A percentile compares a stretch with the other conserved stretches of the same genome.
Evolutionary conservation across 2,797 vertebrate genomes (phyloP).

Genomic region (Orientallactaga sibirica): DNA sequence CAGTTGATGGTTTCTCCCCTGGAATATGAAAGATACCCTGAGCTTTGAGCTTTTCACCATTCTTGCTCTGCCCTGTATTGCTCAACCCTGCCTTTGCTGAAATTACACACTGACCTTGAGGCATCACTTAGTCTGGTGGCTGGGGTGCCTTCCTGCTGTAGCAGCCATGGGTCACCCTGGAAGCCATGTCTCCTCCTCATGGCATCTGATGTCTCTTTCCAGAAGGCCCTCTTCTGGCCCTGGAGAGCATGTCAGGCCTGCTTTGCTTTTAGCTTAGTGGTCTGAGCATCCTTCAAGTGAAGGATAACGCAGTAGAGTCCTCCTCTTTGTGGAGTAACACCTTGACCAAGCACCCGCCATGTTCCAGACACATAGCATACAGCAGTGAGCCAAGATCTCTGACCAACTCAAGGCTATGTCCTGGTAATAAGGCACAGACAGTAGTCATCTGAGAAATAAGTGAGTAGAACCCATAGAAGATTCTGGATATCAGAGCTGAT

Average conservation of each 20-base stretch:
- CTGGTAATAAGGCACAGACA: not conserved
- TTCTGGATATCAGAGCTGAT: not conserved
- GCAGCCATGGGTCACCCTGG: no score
- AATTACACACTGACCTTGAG: not conserved
- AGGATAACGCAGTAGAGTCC: no score
- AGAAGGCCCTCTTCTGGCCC: not conserved
- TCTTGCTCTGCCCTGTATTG: not conserved
- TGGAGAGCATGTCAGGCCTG: accelerated
- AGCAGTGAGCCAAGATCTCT: not conserved
- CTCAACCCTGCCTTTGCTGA: not conserved
- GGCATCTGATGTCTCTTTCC: not conserved
- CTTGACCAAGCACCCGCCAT: not conserved
- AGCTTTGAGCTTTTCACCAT: no score
- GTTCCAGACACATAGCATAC: no score
- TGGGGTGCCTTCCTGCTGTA: no score
- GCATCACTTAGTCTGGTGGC: accelerated
- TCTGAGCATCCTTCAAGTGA: not conserved
- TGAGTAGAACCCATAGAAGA: not conserved
- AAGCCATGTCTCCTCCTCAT: no score
- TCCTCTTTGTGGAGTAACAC: not conserved
- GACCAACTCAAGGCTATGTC: not conserved
- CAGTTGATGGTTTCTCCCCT: no score
- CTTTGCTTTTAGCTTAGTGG: not conserved
- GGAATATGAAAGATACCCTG: no score
- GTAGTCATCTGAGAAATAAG: accelerated